These are phyloP conservation scores for Scrobipalpa atriplicella DNA, from an alignment of 2,888 invertebrate genomes.

Conservation along the genomic window DNA sequence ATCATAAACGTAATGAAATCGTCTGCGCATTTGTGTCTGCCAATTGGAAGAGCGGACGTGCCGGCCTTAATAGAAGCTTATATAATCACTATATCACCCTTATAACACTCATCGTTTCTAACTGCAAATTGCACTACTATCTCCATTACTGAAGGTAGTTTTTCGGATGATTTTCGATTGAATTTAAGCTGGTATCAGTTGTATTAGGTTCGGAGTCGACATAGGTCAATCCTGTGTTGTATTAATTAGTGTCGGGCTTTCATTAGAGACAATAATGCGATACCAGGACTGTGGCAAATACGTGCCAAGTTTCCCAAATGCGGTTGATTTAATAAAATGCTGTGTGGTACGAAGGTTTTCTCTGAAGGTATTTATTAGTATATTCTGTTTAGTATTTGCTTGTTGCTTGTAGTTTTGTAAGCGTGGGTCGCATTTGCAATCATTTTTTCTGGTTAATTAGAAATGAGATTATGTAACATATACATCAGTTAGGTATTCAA, in stretches of 20 bases:
- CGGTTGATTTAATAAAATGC: conserved; percentile 21
- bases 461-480: no score
- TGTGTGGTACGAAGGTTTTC: not conserved
- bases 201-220: conserved; percentile 39
- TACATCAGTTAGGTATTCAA: not conserved
- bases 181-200: not conserved
- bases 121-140: conserved; percentile 29
- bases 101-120: not conserved
- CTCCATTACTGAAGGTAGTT: not conserved
- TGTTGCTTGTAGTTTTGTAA: no score
- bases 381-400: no score
- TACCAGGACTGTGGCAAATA: conserved; percentile 25
- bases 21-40: conserved; percentile 43
- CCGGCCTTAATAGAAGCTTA: conserved; percentile 57
- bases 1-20: conserved; percentile 33
- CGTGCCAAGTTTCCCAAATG: conserved; percentile 31
- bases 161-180: not conserved
- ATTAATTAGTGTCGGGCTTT: conserved; percentile 62
- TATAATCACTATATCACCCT: conserved; percentile 34
- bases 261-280: conserved; percentile 48
- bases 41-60: conserved; percentile 54
- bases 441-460: no score
- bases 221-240: conserved; percentile 60
- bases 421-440: no score
- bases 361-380: no score